Percentiles rank a stretch among this genome's conserved stretches.
Evolutionary conservation across 2,888 invertebrate species (phyloP).

Genomic region (Aradus depressus): DNA sequence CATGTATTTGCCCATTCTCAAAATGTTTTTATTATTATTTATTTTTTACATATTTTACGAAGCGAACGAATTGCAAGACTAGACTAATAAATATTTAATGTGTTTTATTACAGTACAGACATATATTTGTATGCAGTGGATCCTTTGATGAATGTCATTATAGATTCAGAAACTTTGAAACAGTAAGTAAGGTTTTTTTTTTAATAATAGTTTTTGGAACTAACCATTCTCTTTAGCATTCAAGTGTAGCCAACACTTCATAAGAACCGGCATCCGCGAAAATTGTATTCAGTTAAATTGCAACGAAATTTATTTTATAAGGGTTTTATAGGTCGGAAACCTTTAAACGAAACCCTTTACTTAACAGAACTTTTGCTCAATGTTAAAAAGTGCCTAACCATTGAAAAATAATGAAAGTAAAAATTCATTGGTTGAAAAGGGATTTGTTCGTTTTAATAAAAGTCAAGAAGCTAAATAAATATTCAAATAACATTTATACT

Average conservation of each 20-base stretch:
- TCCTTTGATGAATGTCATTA: constrained; percentile 64
- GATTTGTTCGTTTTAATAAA: background rate
- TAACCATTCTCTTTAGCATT: too few relatives aligned
- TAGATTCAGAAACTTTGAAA: constrained; percentile 67
- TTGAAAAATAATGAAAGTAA: too few relatives aligned
- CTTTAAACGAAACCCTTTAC: too few relatives aligned
- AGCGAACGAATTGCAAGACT: background rate
- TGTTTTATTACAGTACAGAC: constrained; percentile 55
- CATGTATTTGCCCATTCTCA: background rate
- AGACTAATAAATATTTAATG: constrained; percentile 32
- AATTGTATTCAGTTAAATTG: too few relatives aligned
- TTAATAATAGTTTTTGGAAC: background rate
- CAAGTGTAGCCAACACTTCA: too few relatives aligned
- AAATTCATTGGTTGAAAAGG: background rate
- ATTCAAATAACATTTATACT: background rate
- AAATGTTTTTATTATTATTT: background rate
- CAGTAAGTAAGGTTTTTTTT: constrained; percentile 45
- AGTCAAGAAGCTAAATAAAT: background rate
- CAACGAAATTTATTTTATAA: too few relatives aligned
- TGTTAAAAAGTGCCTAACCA: too few relatives aligned
- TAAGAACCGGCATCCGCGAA: too few relatives aligned
- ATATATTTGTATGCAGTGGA: constrained; percentile 78
- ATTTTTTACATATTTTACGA: background rate
- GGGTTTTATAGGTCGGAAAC: too few relatives aligned
- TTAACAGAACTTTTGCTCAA: too few relatives aligned